Conservation (phyloP, 2,113 vertebrate species). For the Mirza zaza region DNA sequence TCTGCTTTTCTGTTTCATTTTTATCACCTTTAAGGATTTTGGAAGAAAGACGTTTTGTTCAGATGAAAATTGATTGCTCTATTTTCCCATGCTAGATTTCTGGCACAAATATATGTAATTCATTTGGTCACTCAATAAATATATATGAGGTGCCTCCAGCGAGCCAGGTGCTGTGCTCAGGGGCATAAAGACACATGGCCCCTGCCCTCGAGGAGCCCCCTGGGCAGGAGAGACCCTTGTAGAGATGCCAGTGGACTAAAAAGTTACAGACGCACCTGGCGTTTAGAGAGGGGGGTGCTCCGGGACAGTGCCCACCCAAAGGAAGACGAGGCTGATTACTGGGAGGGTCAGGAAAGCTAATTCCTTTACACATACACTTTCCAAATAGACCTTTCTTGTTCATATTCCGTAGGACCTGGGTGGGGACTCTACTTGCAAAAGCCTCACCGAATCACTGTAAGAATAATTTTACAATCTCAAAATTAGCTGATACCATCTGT, state of each 20-base stretch:
- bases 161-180: neutral
- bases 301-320: neutral
- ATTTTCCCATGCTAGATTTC: neutral
- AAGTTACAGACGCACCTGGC: neutral
- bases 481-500: neutral
- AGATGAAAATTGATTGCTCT: neutral
- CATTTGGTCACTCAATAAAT: neutral
- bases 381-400: neutral
- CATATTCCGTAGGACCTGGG: neutral
- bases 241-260: neutral
- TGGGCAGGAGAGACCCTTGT: neutral
- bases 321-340: neutral
- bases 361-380: neutral
- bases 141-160: neutral
- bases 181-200: too few species aligned
- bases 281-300: too few species aligned
- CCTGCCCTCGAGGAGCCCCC: neutral
- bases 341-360: neutral
- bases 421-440: neutral
- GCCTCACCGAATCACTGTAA: neutral
- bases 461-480: neutral
- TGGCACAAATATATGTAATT: neutral
- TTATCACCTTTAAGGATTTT: slow-evolving; percentile 53
- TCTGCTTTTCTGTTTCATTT: slow-evolving; percentile 33
- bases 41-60: slow-evolving; percentile 44